Evolutionary conservation across 1,140 invertebrate genomes (phyloP), one percentile per base, ranked within the genome.

Genomic region (Sitophilus oryzae): DNA sequence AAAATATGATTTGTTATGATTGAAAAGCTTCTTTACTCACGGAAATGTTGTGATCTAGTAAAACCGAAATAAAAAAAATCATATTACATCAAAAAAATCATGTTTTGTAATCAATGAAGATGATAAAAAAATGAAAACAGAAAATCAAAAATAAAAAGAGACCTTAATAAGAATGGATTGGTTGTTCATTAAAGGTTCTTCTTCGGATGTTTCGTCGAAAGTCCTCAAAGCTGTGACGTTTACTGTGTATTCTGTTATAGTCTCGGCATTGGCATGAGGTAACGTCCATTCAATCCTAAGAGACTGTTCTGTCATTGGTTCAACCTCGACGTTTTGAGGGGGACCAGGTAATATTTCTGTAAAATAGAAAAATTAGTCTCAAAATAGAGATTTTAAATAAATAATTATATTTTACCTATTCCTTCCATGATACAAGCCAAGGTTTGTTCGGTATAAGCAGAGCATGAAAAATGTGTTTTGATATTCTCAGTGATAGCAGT

Each of bases 401-500:
- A n/a, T n/a, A n/a, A n/a, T 41, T 56, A 61, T 73, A 16, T 40
- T 69, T 78, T 73, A 84, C 86, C 84, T 46, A 90, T 83, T 46
- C 88, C 88, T 70, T 87, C 84, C 5, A 86, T 79, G 49, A 89
- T 88, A 66, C 88, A 90, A 50, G 86, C 83, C 5, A 91, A 71
- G 0, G 87, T 89, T 59, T 84, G 82, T 62, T 89, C 82, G n/a
- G 87, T 89, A 60, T 88, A 87, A 2, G 85, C 79, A 0, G 86
- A 82, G 67, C 88, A 91, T 1, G 86, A 88, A 65, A 88, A 87
- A 59, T 90, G 86, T 1, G 87, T 86, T 70, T 87, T 85, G 15
- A 91, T 83, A 54, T 84, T 85, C 67, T 89, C 85, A 0, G 86
- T 89, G n/a, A 88, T 86, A 0, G 85, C 78, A 0, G 85, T 88